phyloP scores from a whole-genome alignment of 2,113 vertebrate genomes.

The Macquaria australasica region DNA sequence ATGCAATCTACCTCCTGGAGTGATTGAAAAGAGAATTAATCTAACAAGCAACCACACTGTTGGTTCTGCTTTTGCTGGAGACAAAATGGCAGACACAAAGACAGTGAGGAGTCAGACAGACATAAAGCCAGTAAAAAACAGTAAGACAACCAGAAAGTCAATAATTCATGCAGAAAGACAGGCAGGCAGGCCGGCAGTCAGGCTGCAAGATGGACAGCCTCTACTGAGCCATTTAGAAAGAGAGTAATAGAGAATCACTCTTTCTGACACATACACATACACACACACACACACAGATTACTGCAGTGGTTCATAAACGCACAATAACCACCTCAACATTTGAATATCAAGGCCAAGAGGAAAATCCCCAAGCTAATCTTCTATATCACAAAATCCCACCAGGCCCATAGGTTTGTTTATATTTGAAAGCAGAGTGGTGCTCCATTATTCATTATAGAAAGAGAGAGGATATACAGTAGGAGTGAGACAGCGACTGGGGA shows the following conservation, averaged over 20 bases:
- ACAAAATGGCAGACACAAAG: constrained; percentile 49
- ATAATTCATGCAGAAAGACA: constrained; percentile 60
- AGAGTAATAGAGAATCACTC: constrained; percentile 50
- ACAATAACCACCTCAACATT: constrained; percentile 26
- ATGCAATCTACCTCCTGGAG: constrained; percentile 21
- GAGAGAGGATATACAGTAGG: background rate
- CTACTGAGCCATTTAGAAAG: constrained; percentile 29
- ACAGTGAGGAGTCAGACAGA: background rate
- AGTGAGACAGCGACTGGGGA: background rate
- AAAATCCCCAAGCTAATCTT: constrained; percentile 37
- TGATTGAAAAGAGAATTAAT: constrained; percentile 8
- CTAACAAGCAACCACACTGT: background rate
- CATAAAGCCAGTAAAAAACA: constrained; percentile 4
- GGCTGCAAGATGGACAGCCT: constrained; percentile 20
- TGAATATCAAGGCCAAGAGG: constrained; percentile 37
- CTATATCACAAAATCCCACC: constrained; percentile 21
- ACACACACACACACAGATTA: background rate
- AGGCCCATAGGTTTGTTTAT: constrained; percentile 28
- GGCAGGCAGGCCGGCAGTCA: constrained; percentile 5
- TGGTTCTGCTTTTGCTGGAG: background rate
- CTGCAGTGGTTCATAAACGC: constrained; percentile 30
- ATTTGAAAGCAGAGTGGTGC: background rate
- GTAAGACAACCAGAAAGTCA: constrained; percentile 28
- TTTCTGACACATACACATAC: constrained; percentile 12
- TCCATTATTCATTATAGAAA: constrained; percentile 34